Base-by-base conservation (phyloP, 1,140 invertebrate species). In the Drosophila ficusphila region DNA sequence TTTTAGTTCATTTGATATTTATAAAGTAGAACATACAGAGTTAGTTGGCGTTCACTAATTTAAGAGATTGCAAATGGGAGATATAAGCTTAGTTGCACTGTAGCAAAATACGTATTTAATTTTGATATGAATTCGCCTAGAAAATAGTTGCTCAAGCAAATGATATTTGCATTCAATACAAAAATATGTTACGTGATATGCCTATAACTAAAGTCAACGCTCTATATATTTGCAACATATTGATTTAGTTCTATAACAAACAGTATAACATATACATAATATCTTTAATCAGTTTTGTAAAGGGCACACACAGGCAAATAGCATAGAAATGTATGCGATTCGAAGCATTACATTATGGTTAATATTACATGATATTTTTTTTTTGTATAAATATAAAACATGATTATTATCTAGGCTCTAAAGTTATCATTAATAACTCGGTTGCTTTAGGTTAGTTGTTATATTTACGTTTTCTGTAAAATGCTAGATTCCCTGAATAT, bases 401-500 rank as follows among this genome's bases (percentile, higher is more conserved):
- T 85, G n/a, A n/a, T 67, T 49, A 70, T 60, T 73, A 33, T 51
- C 33, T 76, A 51, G 18, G 29, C 54, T 29, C 49, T 54, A 53
- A 39, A 23, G 9, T 52, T 29, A 12, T 42, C 44, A 57, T 31
- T 76, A 69, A 31, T 70, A 56, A 56, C 53, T 72, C 53, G 67
- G 44, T 71, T 81, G 77, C 54, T 56, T 68, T 67, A 48, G 53
- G 39, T 61, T 68, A 48, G 18, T 67, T 65, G 61, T 79, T 72
- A 47, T 51, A 52, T 31, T 51, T 60, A 69, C 21, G 54, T 52
- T 65, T 67, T 77, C 53, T 88, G 79, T 85, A 91, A 91, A 91
- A 91, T 91, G 90, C 90, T 91, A 89, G 90, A 88, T 90, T 91
- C 90, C 90, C 90, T 91, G 90, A 91, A 91, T 89, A 90, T 90